Conservation (phyloP, 35 echinoderm and acorn worm genomes). For the Apostichopus japonicus region DNA sequence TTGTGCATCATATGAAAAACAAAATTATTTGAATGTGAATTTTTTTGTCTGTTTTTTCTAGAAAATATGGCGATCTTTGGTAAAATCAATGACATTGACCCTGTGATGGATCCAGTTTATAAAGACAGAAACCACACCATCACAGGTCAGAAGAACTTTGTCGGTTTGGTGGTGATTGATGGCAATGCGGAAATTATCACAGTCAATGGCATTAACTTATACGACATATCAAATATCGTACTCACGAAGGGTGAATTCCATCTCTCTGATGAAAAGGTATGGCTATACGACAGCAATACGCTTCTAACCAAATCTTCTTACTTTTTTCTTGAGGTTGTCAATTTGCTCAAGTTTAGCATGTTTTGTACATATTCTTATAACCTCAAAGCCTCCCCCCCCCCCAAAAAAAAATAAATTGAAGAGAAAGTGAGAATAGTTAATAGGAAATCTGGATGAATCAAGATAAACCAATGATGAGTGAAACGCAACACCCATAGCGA, state of each 20-base stretch:
- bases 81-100: constrained; percentile 55
- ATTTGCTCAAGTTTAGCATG: not conserved
- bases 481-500: too few relatives aligned
- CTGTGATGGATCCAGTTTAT: constrained; percentile 23
- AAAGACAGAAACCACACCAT: constrained; percentile 43
- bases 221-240: constrained; percentile 18
- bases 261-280: constrained; percentile 45
- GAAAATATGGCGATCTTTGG: not conserved
- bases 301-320: too few relatives aligned
- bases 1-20: not conserved
- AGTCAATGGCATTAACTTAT: constrained; percentile 46
- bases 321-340: too few relatives aligned
- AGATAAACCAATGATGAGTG: too few relatives aligned
- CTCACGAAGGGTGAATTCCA: constrained; percentile 4
- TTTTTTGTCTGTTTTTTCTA: constrained; percentile 1
- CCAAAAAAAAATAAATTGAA: too few relatives aligned
- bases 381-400: too few relatives aligned
- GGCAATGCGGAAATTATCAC: constrained; percentile 10
- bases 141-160: constrained; percentile 22
- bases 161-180: not conserved
- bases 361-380: not conserved
- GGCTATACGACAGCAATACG: not conserved
- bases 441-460: too few relatives aligned
- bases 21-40: too few relatives aligned
- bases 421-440: too few relatives aligned